Percentiles rank a stretch among this genome's conserved stretches.
phyloP scores from a whole-genome alignment of 2,797 vertebrate genomes.

The Leptatherina wallacei region DNA sequence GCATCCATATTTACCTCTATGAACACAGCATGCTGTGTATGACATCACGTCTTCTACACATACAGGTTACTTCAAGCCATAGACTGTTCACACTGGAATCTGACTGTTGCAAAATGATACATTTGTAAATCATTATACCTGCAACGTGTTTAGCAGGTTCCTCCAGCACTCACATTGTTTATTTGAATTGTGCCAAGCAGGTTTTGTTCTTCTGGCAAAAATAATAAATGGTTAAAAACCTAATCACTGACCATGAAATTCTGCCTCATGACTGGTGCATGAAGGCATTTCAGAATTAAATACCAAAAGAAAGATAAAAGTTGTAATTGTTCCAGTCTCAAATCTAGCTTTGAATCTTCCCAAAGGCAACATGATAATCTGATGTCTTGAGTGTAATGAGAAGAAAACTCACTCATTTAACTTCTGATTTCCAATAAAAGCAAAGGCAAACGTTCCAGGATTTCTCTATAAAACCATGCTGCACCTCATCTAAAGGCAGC shows the following conservation, averaged over 20 bases:
- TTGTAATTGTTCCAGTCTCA: neutral
- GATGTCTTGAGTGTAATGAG: constrained; percentile 7
- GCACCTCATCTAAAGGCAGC: constrained; percentile 27
- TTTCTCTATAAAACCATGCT: constrained; percentile 24
- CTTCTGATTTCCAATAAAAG: constrained; percentile 15
- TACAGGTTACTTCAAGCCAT: too few relatives aligned
- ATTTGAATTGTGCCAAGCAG: neutral
- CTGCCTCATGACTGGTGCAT: neutral
- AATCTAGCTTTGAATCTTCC: neutral
- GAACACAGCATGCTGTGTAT: too few relatives aligned
- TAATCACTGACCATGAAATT: neutral
- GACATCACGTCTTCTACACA: too few relatives aligned
- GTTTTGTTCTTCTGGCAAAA: neutral
- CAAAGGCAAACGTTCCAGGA: constrained; percentile 27
- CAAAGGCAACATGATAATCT: neutral
- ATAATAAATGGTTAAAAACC: neutral
- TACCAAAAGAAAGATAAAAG: neutral
- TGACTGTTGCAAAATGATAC: neutral
- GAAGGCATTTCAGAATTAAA: neutral
- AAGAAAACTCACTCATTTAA: neutral
- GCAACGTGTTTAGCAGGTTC: neutral
- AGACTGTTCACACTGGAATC: too few relatives aligned
- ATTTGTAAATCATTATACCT: neutral
- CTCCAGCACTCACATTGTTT: neutral
- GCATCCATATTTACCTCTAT: too few relatives aligned